phyloP scores from a whole-genome alignment of 1,140 invertebrate species.

The Alviniconcha marisindica region DNA sequence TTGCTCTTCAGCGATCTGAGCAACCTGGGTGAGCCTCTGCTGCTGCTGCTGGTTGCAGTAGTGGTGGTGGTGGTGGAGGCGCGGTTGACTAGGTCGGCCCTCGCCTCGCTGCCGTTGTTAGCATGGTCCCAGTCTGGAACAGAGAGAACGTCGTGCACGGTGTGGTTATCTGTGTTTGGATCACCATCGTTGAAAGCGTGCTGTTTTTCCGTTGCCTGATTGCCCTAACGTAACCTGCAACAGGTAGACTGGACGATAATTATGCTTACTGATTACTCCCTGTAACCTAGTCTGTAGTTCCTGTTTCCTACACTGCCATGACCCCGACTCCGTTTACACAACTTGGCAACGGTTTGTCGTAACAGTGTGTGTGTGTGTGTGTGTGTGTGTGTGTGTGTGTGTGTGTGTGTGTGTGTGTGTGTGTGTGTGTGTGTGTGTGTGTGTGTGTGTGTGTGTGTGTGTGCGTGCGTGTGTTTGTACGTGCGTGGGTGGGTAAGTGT shows the following conservation, averaged over 20 bases:
- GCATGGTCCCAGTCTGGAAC: not conserved
- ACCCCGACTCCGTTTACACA: too few species aligned
- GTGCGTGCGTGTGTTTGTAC: not conserved
- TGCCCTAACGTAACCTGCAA: not conserved
- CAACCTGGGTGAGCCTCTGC: not conserved
- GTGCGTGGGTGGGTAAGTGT: not conserved
- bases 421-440: not conserved
- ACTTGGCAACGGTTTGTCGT: not conserved
- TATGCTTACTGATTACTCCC: too few species aligned
- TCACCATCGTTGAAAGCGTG: too few species aligned
- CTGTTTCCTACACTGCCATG: too few species aligned
- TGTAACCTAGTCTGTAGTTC: too few species aligned
- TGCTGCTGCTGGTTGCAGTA: not conserved
- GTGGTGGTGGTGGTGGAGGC: not conserved
- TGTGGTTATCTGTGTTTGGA: too few species aligned
- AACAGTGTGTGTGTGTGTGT: not conserved
- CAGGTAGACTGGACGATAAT: not conserved
- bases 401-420: not conserved
- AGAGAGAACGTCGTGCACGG: too few species aligned
- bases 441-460: not conserved
- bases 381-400: conserved; percentile 14
- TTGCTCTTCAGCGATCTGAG: conserved; percentile 10
- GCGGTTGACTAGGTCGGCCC: not conserved
- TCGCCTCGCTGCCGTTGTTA: not conserved
- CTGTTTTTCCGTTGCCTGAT: not conserved